Evolutionary conservation across 2,797 vertebrate species (phyloP), one percentile per base, ranked within the genome.

Genomic region (Rhinichthys osculus): DNA sequence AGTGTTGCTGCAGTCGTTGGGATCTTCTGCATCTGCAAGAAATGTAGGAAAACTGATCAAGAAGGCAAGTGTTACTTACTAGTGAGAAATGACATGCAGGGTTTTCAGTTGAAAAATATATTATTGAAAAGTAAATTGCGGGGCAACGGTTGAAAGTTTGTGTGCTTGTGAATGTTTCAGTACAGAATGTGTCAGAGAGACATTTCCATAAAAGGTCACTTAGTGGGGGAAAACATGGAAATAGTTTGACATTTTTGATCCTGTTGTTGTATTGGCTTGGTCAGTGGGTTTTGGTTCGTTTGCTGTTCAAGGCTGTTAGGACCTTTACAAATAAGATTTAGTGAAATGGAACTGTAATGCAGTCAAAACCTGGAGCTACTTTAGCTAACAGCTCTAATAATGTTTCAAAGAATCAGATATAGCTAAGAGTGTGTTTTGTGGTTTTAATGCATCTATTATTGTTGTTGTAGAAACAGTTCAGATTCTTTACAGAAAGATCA

Each of bases 381-480:
- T 38, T 69, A 69, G 4, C 19, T 21, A 33, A 67, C 7, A 69
- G 33, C 4, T 8, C 8, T 38, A 38, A 38, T 69, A 38, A 10
- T 69, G 66, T 38, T 23, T 19, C 19, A 69, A 11, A 69, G 59
- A 30, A 7, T 66, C 62, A 33, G 27, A 69, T 67, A 0, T 21
- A 67, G 30, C 17, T 67, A 8, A 17, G 7, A 6, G 2, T 17
- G 1, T 69, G 33, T 69, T 69, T 69, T 38, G 66, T 35, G 21
- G 66, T 69, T 69, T 69, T 69, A 69, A 69, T 5, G 17, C 33
- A 10, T 69, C 17, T 69, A 69, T 38, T 69, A 21, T 69, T 69
- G 66, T 69, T 69, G 66, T 69, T 69, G 27, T 66, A 66, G 66
- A 69, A 69, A 69, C 66, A 69, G 66, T 69, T 69, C 66, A 69